Base-by-base conservation (phyloP, 2,888 invertebrate species). In the Ariolimax columbianus region DNA sequence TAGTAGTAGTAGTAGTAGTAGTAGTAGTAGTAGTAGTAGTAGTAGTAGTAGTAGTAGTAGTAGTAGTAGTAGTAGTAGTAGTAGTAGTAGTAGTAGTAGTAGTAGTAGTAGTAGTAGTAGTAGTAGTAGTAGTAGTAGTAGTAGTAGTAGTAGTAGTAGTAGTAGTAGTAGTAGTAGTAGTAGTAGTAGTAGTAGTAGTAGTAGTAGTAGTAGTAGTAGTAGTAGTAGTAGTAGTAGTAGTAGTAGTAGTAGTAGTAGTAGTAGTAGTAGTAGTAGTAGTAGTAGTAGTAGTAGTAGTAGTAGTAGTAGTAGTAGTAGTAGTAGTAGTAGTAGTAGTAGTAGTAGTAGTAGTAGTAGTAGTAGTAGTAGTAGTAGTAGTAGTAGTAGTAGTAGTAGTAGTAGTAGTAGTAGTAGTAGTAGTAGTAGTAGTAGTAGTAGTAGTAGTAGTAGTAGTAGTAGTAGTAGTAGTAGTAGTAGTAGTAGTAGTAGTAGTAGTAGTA, bases 21-120 rank as follows among this genome's bases (percentile, higher is more conserved):
- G 51, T 51, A n/a, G n/a, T n/a, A n/a, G n/a, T n/a, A 51, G 51
- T 51, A 51, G 51, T 51, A 51, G 1, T 75, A 75, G 75, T 75
- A 75, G 75, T 75, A 75, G 75, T 75, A 75, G 75, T 75, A 75
- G 68, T 75, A 75, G 75, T 75, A 75, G 75, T 75, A 75, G 75
- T 75, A 75, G 75, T 75, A 75, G 75, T 75, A 75, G 75, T 75
- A 75, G 75, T 75, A 75, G 75, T 75, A 75, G 75, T 75, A 75
- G 75, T 75, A 75, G 75, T 75, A 40, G 75, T 75, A 40, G 75
- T 75, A 75, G 75, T 75, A 75, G 75, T 75, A 36, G 75, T 75
- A 36, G 38, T 75, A 33, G 75, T 36, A 75, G 75, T 33, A 75
- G 38, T 36, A 75, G 75, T 36, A 75, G 75, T 36, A 75, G 75